A percentile compares a stretch with the other conserved stretches of the same genome.
Evolutionary conservation across 2,113 vertebrate genomes (phyloP).

Genomic region (Spea bombifrons): DNA sequence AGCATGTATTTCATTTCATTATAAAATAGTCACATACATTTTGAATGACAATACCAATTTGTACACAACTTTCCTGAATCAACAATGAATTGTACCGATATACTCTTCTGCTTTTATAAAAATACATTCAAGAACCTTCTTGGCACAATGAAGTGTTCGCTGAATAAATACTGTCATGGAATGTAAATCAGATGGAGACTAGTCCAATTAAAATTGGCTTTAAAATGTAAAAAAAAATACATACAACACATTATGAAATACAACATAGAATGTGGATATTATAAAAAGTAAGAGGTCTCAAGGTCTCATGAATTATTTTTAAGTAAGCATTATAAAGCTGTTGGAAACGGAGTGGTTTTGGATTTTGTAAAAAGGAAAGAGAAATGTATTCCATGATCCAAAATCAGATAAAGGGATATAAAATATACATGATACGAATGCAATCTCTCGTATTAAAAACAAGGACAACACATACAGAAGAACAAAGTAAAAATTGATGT

Average conservation of each 20-base stretch:
- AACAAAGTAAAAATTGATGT: too few relatives aligned
- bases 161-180: slow-evolving; percentile 34
- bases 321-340: too few relatives aligned
- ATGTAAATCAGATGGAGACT: slow-evolving; percentile 5
- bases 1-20: neutral
- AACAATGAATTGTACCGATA: neutral
- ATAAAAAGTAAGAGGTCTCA: neutral
- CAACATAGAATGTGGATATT: neutral
- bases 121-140: slow-evolving; percentile 32
- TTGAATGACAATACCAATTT: too few relatives aligned
- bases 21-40: neutral
- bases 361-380: too few relatives aligned
- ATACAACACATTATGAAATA: neutral
- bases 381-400: too few relatives aligned
- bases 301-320: too few relatives aligned
- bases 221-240: slow-evolving; percentile 1
- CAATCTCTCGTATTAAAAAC: too few relatives aligned
- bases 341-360: too few relatives aligned
- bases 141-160: slow-evolving; percentile 46
- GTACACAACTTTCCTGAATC: slow-evolving; percentile 8
- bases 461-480: too few relatives aligned
- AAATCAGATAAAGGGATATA: too few relatives aligned
- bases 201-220: neutral
- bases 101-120: slow-evolving; percentile 11
- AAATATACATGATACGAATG: too few relatives aligned